Percentiles rank a stretch among this genome's conserved stretches.
phyloP scores from a whole-genome alignment of 2,888 invertebrate genomes.

The Eupithecia exiguata region DNA sequence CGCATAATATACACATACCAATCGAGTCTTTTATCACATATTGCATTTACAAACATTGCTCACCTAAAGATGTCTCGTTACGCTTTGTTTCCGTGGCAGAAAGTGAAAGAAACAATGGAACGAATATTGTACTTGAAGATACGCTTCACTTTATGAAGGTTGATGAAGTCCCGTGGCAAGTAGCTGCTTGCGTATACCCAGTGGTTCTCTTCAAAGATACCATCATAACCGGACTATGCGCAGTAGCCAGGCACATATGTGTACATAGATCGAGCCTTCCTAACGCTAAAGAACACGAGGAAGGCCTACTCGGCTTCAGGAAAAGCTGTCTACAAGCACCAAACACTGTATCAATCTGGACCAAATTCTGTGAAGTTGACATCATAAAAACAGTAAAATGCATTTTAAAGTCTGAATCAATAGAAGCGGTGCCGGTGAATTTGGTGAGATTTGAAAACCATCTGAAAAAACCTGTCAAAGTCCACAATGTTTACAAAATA shows the following conservation, averaged over 20 bases:
- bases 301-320: constrained; percentile 89
- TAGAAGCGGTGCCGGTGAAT: constrained; percentile 85
- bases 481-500: constrained; percentile 93
- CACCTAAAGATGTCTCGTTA: constrained; percentile 69
- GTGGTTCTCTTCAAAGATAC: constrained; percentile 84
- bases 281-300: constrained; percentile 65
- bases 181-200: constrained; percentile 84
- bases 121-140: constrained; percentile 56
- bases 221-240: constrained; percentile 90
- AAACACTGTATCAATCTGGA: constrained; percentile 94
- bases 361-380: constrained; percentile 95
- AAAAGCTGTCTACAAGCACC: constrained; percentile 91
- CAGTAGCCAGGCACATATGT: constrained; percentile 82
- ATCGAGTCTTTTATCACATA: constrained; percentile 86
- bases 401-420: constrained; percentile 54
- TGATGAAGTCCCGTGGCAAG: constrained; percentile 76
- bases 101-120: constrained; percentile 44
- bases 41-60: constrained; percentile 85
- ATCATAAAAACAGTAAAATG: constrained; percentile 85
- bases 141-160: constrained; percentile 57
- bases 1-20: constrained; percentile 59
- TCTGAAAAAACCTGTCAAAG: constrained; percentile 90
- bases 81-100: constrained; percentile 67
- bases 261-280: constrained; percentile 51
- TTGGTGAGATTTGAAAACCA: constrained; percentile 92